These are phyloP conservation scores for Cebus imitator DNA, from an alignment of 2,113 vertebrate genomes.

Conservation along the genomic window DNA sequence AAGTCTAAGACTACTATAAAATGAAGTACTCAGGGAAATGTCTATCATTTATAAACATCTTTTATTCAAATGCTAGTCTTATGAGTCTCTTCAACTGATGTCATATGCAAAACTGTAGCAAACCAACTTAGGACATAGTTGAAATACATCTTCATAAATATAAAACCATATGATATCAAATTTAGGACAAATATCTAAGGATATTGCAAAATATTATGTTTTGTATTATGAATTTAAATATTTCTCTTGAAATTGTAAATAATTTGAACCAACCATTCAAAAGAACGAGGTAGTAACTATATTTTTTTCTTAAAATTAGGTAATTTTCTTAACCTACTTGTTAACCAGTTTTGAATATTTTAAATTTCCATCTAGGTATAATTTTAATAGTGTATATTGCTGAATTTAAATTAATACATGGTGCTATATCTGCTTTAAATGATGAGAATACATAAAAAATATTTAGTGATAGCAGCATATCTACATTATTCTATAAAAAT, in stretches of 20 bases:
- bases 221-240: not conserved
- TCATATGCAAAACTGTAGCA: not conserved
- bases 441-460: not conserved
- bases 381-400: not conserved
- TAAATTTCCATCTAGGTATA: not conserved
- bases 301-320: not conserved
- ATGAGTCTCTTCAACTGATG: not conserved
- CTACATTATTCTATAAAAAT: slow-evolving; percentile 14
- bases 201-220: not conserved
- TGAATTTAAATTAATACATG: not conserved
- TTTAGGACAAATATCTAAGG: not conserved
- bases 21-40: not conserved
- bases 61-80: not conserved
- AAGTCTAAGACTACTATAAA: not conserved
- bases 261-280: not conserved
- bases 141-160: not conserved
- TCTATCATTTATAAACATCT: not conserved
- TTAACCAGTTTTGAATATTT: not conserved
- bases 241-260: not conserved
- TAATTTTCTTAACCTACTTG: not conserved
- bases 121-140: not conserved
- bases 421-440: not conserved
- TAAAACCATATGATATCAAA: not conserved
- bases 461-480: not conserved
- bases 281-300: not conserved